Conservation (phyloP, 2,888 invertebrate genomes). For the Athripsodes cinereus region DNA sequence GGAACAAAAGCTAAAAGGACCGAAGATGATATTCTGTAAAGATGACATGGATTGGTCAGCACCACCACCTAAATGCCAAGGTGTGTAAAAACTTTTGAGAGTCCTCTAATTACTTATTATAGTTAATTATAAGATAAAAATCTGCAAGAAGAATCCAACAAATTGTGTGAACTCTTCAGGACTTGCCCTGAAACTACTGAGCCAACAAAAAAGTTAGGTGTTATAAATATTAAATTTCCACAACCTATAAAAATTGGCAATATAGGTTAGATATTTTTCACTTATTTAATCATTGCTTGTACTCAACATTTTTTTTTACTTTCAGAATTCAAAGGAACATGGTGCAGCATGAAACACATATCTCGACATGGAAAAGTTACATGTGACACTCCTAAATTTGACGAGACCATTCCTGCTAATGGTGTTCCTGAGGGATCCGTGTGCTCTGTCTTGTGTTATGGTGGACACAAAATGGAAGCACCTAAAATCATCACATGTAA, state of each 20-base stretch:
- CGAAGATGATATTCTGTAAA: constrained; percentile 10
- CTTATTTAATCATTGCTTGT: no score
- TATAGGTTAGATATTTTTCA: no score
- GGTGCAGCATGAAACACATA: constrained; percentile 13
- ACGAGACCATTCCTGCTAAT: constrained; percentile 1
- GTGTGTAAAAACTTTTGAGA: constrained; percentile 6
- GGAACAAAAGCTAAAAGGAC: neutral
- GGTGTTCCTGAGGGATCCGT: constrained; percentile 14
- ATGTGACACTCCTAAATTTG: constrained; percentile 10
- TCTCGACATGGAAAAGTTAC: constrained; percentile 13
- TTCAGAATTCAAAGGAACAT: constrained; percentile 7
- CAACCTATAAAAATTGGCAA: no score
- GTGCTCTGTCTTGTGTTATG: constrained; percentile 13
- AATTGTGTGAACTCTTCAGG: no score
- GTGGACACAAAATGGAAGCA: constrained; percentile 5
- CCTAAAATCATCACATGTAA: constrained; percentile 15
- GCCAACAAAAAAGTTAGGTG: neutral
- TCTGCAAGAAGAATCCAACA: no score
- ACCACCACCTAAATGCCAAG: constrained; percentile 15
- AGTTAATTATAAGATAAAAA: no score
- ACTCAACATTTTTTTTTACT: neutral
- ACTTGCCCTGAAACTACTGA: no score
- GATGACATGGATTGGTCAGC: constrained; percentile 15
- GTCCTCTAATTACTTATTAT: no score
- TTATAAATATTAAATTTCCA: neutral